Evolutionary conservation across 2,888 invertebrate species (phyloP).

Genomic region (Tricholauxania praeusta): DNA sequence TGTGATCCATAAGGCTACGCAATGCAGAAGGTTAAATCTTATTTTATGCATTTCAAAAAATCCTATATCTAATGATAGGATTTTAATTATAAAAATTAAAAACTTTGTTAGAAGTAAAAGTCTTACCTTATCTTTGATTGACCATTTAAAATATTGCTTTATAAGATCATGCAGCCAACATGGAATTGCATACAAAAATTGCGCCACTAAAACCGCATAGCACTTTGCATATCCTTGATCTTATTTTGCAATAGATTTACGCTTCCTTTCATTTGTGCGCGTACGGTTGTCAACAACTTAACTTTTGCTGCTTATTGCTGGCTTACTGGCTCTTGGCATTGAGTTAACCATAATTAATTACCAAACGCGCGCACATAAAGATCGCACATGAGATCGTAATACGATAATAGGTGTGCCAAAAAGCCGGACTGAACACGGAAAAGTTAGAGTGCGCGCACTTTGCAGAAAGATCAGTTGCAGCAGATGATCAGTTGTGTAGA

Average conservation of each 20-base stretch:
- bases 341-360: slow-evolving; percentile 33
- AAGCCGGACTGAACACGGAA: background rate
- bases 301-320: slow-evolving; percentile 1
- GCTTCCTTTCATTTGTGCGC: slow-evolving; percentile 3
- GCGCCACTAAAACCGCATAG: background rate
- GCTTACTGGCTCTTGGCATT: background rate
- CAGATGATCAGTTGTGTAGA: background rate
- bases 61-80: too few relatives aligned
- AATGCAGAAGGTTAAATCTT: too few relatives aligned
- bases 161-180: too few relatives aligned
- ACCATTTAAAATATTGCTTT: too few relatives aligned
- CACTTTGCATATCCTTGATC: slow-evolving; percentile 1
- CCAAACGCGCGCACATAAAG: slow-evolving; percentile 35
- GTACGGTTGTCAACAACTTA: slow-evolving; percentile 20
- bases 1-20: too few relatives aligned
- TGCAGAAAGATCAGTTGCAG: background rate
- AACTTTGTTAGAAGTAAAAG: too few relatives aligned
- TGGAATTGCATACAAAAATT: background rate
- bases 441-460: slow-evolving; percentile 22
- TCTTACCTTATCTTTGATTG: too few relatives aligned
- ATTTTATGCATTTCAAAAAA: too few relatives aligned
- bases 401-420: slow-evolving; percentile 22
- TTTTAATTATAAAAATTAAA: too few relatives aligned
- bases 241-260: slow-evolving; percentile 8
- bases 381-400: slow-evolving; percentile 30